phyloP scores from a whole-genome alignment of 2,888 invertebrate species.

The Heliconius sara region DNA sequence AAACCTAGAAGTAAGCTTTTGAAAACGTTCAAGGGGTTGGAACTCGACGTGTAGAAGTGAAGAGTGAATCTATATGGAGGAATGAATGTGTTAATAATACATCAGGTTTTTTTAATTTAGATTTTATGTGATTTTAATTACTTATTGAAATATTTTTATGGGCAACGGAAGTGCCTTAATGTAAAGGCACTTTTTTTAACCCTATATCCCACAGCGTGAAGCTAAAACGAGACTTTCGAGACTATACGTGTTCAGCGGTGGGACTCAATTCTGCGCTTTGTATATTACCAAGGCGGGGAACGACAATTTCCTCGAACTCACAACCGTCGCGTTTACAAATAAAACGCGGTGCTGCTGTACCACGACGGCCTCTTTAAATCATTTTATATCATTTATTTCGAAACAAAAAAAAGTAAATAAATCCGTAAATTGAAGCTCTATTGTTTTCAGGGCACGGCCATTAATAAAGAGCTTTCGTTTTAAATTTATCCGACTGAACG shows the following conservation, averaged over 20 bases:
- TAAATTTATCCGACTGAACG: background rate
- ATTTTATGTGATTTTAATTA: no score
- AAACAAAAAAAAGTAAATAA: background rate
- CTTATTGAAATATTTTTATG: no score
- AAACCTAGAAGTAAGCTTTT: conserved; percentile 25
- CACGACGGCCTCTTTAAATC: background rate
- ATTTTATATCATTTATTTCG: background rate
- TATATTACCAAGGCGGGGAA: no score
- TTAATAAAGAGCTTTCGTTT: conserved; percentile 3
- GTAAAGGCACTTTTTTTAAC: no score
- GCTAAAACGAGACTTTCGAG: no score
- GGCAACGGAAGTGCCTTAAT: no score
- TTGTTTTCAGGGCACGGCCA: conserved; percentile 3
- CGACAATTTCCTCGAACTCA: background rate
- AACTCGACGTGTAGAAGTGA: conserved; percentile 6
- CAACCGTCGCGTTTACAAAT: background rate
- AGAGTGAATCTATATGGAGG: conserved; percentile 6
- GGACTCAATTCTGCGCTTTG: no score
- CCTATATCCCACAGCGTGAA: no score
- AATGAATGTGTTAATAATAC: conserved; percentile 24
- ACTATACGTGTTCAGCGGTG: no score
- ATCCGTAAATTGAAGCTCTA: background rate
- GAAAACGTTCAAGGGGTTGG: conserved; percentile 11
- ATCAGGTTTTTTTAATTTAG: background rate
- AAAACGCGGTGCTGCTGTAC: background rate